Conservation (phyloP, 2,888 invertebrate genomes). For the Nomada ferruginata region DNA sequence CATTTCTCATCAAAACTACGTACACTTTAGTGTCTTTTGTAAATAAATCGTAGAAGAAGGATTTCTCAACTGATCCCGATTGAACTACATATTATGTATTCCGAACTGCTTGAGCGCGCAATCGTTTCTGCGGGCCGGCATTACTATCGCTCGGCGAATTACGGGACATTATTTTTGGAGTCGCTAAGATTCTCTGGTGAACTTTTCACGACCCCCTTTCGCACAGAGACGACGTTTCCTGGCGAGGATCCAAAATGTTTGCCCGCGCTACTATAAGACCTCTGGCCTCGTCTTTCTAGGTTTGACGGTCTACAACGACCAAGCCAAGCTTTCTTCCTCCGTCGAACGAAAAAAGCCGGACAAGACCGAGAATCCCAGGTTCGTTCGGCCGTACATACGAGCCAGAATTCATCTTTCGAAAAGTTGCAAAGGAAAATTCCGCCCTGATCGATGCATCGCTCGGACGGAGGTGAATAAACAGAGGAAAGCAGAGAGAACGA, state of each 20-base stretch:
- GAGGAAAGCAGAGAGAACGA: neutral
- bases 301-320: constrained; percentile 35
- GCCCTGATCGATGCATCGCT: constrained; percentile 20
- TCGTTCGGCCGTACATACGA: constrained; percentile 41
- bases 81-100: constrained; percentile 9
- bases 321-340: constrained; percentile 42
- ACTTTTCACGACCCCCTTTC: constrained; percentile 60
- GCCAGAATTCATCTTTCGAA: constrained; percentile 46
- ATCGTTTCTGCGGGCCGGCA: constrained; percentile 18
- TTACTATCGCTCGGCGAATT: constrained; percentile 42
- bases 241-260: constrained; percentile 64
- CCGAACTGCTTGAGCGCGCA: constrained; percentile 1
- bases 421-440: constrained; percentile 44
- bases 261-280: constrained; percentile 27
- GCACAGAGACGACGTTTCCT: constrained; percentile 28
- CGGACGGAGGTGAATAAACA: constrained; percentile 23
- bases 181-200: constrained; percentile 55
- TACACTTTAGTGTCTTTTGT: neutral
- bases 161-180: constrained; percentile 66
- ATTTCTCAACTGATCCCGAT: constrained; percentile 12
- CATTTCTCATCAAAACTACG: neutral
- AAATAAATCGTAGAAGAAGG: neutral
- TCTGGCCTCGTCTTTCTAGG: constrained; percentile 7
- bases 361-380: constrained; percentile 52
- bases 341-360: constrained; percentile 14